Base-by-base conservation (phyloP, 2,797 vertebrate species). In the Melanotaenia pygmaea region DNA sequence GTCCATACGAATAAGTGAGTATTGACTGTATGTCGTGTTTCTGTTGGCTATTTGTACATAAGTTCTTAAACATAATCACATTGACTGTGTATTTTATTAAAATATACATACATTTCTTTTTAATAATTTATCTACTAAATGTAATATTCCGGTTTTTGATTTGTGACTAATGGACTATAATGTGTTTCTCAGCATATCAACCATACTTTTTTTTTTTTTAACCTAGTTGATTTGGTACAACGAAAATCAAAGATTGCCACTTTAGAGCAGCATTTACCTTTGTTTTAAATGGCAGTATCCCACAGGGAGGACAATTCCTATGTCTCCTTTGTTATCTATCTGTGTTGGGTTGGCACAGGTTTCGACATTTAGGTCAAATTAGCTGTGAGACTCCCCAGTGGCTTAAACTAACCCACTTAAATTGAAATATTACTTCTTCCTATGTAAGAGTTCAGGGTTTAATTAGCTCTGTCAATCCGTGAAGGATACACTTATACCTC, bases 391-490 rank as follows among this genome's bases (percentile, higher is more conserved):
- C 50, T 73, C 71, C 62, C 50, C 47, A 28, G 1, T 47, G 16
- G 54, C 59, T 6, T 79, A 72, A 80, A 76, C 77, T 63, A 66
- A 81, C 67, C 50, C 66, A 77, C 68, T 85, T 64, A 75, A 11
- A 47, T 68, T 82, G 59, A 84, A 80, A 76, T 66, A 82, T 72
- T 51, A 66, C 70, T 22, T 74, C 72, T 67, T 81, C 45, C n/a
- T 53, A 28, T 76, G 59, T 53, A 22, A 8, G 64, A 69, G 69
- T 74, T 66, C 58, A 71, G 35, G 38, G 35, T 43, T 68, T 86
- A 61, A 84, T 88, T 89, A 87, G 64, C 67, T 83, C 64, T 45
- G 26, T 20, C 61, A 59, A 3, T 38, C 67, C 58, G 60, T 84
- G 54, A 84, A 74, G 78, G 74, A 84, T 77, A 79, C 74, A 50